These are phyloP conservation scores for Poecilus cupreus DNA, from an alignment of 2,888 invertebrate species.

Conservation along the genomic window DNA sequence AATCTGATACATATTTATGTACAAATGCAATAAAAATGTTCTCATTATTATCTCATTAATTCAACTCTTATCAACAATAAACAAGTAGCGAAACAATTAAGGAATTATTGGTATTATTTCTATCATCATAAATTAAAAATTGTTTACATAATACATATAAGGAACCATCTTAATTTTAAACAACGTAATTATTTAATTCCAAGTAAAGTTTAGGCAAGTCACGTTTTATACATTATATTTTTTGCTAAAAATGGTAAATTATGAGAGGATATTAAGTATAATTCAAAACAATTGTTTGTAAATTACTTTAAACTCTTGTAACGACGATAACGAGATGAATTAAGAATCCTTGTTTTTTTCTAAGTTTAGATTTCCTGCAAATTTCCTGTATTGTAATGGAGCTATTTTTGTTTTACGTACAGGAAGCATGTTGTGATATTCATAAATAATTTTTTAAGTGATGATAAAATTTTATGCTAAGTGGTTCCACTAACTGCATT, in stretches of 20 bases:
- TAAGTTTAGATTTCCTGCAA: constrained; percentile 12
- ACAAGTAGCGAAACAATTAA: no score
- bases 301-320: constrained; percentile 12
- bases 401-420: constrained; percentile 27
- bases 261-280: constrained; percentile 15
- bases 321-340: background rate
- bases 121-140: no score
- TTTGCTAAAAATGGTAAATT: constrained; percentile 4
- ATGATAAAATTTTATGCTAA: background rate
- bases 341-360: constrained; percentile 21
- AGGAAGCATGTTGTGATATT: constrained; percentile 25
- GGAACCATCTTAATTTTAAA: constrained; percentile 8
- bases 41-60: no score
- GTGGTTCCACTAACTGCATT: background rate
- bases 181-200: background rate
- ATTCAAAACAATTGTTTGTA: background rate
- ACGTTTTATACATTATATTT: constrained; percentile 27
- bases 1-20: no score
- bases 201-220: constrained; percentile 13
- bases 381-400: constrained; percentile 32
- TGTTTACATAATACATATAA: no score
- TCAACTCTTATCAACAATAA: no score
- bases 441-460: constrained; percentile 28
- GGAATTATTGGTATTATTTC: no score
- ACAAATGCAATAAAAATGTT: no score